phyloP scores from a whole-genome alignment of 1,140 invertebrate species.

The Pissodes strobi region DNA sequence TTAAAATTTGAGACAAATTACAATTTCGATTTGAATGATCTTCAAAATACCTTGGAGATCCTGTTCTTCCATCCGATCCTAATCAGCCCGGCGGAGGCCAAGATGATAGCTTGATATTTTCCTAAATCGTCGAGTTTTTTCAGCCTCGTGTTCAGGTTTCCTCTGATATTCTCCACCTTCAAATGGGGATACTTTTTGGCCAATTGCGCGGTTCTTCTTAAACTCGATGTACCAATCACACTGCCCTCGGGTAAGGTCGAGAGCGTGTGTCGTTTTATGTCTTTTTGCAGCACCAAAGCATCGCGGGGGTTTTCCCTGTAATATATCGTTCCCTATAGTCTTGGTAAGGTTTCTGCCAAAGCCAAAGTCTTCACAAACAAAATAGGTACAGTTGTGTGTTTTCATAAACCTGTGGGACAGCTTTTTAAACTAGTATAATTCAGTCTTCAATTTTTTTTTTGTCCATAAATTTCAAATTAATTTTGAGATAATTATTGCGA shows the following conservation, averaged over 20 bases:
- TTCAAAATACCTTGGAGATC: slow-evolving; percentile 84
- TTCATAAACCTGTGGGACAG: too few species aligned
- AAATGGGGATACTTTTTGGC: slow-evolving; percentile 79
- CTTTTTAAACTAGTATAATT: too few species aligned
- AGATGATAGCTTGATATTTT: slow-evolving; percentile 80
- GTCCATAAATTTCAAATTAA: too few species aligned
- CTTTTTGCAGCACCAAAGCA: slow-evolving; percentile 82
- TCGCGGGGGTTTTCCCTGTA: slow-evolving; percentile 89
- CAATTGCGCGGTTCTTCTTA: slow-evolving; percentile 87
- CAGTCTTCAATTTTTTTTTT: too few species aligned
- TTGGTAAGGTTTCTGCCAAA: too few species aligned
- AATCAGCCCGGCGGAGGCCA: slow-evolving; percentile 87
- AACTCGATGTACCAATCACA: slow-evolving; percentile 88
- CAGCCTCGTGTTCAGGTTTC: slow-evolving; percentile 86
- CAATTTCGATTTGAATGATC: too few species aligned
- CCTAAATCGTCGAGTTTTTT: slow-evolving; percentile 78
- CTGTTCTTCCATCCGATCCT: slow-evolving; percentile 86
- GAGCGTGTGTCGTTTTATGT: slow-evolving; percentile 66
- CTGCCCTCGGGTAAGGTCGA: slow-evolving; percentile 72
- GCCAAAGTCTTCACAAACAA: too few species aligned
- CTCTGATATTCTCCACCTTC: slow-evolving; percentile 79
- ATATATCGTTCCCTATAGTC: too few species aligned
- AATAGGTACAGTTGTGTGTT: too few species aligned
- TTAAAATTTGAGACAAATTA: too few species aligned
- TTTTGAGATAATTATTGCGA: too few species aligned